Evolutionary conservation across 2,888 invertebrate species (phyloP).

Genomic region (Cheilosia urbana): DNA sequence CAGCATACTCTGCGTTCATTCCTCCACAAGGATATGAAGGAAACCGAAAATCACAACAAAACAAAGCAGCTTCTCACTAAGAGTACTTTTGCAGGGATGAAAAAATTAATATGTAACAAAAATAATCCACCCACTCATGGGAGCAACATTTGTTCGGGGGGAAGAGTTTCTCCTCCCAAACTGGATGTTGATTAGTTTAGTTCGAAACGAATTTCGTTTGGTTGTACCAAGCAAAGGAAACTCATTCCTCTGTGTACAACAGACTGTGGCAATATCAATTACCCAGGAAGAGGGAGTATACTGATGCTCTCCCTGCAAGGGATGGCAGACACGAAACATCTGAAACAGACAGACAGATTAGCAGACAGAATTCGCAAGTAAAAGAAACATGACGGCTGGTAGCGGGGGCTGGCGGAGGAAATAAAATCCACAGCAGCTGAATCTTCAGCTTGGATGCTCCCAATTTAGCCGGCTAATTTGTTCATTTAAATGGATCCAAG

Average conservation of each 20-base stretch:
- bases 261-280: slow-evolving; percentile 70
- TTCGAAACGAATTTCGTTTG: slow-evolving; percentile 38
- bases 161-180: background rate
- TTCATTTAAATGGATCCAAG: slow-evolving; percentile 53
- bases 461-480: slow-evolving; percentile 62
- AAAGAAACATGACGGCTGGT: slow-evolving; percentile 14
- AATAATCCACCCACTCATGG: slow-evolving; percentile 54
- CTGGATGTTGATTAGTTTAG: slow-evolving; percentile 60
- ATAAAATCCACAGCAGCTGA: slow-evolving; percentile 38
- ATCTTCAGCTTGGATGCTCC: slow-evolving; percentile 55
- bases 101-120: slow-evolving; percentile 63
- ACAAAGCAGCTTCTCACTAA: slow-evolving; percentile 2
- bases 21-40: background rate
- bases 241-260: slow-evolving; percentile 22
- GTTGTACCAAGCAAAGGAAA: slow-evolving; percentile 1
- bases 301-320: background rate
- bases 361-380: slow-evolving; percentile 41
- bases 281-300: slow-evolving; percentile 17
- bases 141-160: slow-evolving; percentile 35
- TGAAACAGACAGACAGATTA: slow-evolving; percentile 71
- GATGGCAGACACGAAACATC: slow-evolving; percentile 57
- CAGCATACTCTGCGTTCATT: too few species aligned
- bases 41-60: slow-evolving; percentile 6
- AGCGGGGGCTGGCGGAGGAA: background rate
- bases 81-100: background rate